A percentile compares a stretch with the other conserved stretches of the same genome.
Conservation (phyloP, 2,113 vertebrate species). For the Saccopteryx leptura region DNA sequence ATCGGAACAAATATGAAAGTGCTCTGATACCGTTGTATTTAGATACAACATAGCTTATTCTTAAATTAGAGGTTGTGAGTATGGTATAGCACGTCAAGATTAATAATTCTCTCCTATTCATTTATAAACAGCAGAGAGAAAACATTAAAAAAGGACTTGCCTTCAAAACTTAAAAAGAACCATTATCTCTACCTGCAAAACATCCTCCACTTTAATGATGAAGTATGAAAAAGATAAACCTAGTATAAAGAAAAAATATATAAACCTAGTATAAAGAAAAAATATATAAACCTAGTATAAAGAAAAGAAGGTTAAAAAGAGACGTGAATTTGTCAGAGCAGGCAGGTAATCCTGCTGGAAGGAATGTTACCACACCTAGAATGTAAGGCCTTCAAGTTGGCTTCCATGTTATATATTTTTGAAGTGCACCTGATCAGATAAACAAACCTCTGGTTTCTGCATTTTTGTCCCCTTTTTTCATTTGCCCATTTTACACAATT, state of each 20-base stretch:
- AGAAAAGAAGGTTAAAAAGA: neutral
- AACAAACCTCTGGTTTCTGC: neutral
- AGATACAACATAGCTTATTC: neutral
- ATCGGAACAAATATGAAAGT: neutral
- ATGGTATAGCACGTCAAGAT: neutral
- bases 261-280: neutral
- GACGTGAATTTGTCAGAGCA: neutral
- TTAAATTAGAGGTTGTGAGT: neutral
- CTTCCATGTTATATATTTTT: neutral
- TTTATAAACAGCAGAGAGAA: neutral
- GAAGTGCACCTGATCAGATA: neutral
- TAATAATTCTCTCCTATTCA: neutral
- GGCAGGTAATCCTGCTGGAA: neutral
- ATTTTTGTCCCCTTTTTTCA: neutral
- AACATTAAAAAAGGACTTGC: neutral
- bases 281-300: neutral
- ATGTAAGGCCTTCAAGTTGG: neutral
- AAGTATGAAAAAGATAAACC: neutral
- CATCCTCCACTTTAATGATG: neutral
- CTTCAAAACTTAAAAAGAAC: conserved; percentile 2
- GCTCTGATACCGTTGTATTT: neutral
- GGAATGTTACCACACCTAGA: neutral
- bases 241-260: neutral
- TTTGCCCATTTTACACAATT: neutral
- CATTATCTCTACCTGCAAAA: neutral